Evolutionary conservation across 2,113 vertebrate genomes (phyloP), one percentile per base, ranked within the genome.

Genomic region (Alaudala cheleensis): DNA sequence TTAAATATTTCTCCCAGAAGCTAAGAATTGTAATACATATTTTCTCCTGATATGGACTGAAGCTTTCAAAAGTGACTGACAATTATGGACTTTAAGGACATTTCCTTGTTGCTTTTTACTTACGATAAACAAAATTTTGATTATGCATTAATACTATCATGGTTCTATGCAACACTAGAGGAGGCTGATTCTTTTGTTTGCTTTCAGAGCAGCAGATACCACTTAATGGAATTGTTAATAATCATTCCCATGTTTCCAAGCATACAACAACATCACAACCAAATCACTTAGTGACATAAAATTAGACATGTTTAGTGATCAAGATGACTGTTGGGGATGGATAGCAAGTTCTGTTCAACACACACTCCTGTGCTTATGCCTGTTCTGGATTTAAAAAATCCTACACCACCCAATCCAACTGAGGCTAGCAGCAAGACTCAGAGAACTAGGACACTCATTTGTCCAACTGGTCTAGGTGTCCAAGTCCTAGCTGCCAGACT

Each of bases 281-380:
- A 1, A 28, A 57, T 60, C 22, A 57, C n/a, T 62, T 18, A 33
- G 6, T 53, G 58, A 25, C n/a, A 71, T 39, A 66, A 92, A 71
- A 83, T 39, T 47, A 57, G 78, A 26, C 8, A 54, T 20, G 34
- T 60, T 79, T n/a, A 45, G 19, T 50, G 16, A 64, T 31, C 3
- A 16, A 10, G 6, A 23, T 58, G 28, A 29, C 8, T 67, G 9
- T 29, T 64, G 26, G 5, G 24, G 10, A 4, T 53, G 9, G n/a
- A 64, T 22, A 34, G 8, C 4, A 53, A 51, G 26, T 47, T 66
- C 23, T 51, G 9, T 71, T 77, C 26, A 76, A 53, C 17, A 80
- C 1, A 7, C 4, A 19, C 6, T 28, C 11, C 5, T 2, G 3
- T 3, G 1, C 9, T 88, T 1, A 0, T 56, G 10, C 6, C 17